These are phyloP conservation scores for Tetanocera ferruginea DNA, from an alignment of 2,888 invertebrate genomes.

Conservation along the genomic window DNA sequence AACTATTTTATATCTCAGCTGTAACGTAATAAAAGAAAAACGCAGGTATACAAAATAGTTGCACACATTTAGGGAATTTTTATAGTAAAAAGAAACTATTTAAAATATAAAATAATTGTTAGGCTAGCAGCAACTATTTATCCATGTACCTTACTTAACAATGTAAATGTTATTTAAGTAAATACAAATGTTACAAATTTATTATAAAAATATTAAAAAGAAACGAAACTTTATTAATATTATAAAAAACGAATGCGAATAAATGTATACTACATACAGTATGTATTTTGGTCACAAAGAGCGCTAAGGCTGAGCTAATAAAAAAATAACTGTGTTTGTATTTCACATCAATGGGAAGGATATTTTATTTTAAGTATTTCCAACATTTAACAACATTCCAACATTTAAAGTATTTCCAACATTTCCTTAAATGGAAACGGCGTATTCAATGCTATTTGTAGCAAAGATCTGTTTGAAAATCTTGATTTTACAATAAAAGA, in stretches of 20 bases:
- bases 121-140: slow-evolving; percentile 10
- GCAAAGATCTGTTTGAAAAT: too few relatives aligned
- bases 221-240: neutral
- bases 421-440: too few relatives aligned
- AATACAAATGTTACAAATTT: slow-evolving; percentile 14
- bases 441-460: too few relatives aligned
- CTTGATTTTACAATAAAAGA: too few relatives aligned
- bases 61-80: slow-evolving; percentile 48
- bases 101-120: slow-evolving; percentile 5
- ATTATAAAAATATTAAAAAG: slow-evolving; percentile 29
- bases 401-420: too few relatives aligned
- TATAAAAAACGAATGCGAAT: neutral
- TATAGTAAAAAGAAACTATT: slow-evolving; percentile 28
- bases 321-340: too few relatives aligned
- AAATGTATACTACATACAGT: neutral
- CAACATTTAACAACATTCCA: too few relatives aligned
- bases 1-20: neutral
- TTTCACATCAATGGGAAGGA: too few relatives aligned
- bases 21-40: neutral
- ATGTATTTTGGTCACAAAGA: slow-evolving; percentile 33
- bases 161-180: slow-evolving; percentile 16
- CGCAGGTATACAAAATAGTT: neutral
- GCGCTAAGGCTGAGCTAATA: neutral
- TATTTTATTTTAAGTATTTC: too few relatives aligned
- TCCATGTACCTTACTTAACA: neutral